phyloP scores from a whole-genome alignment of 2,113 vertebrate genomes.

The Rallus limicola region DNA sequence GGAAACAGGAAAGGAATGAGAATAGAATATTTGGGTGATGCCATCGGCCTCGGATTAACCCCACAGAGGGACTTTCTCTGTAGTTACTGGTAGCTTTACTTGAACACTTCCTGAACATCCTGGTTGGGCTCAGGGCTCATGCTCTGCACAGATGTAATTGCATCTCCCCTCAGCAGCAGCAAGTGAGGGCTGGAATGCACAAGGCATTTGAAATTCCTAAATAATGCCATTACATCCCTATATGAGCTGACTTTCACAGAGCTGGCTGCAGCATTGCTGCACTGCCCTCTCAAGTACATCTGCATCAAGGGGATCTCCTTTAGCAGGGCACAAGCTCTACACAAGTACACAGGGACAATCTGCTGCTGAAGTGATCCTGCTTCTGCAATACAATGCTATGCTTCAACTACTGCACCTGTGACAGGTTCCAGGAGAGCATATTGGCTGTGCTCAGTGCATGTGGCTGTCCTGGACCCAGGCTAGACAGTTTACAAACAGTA shows the following conservation, averaged over 20 bases:
- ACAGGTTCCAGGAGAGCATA: neutral
- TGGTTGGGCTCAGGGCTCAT: neutral
- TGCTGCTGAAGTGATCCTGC: neutral
- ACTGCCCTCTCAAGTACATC: neutral
- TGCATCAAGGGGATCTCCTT: neutral
- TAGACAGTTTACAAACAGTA: conserved; percentile 20
- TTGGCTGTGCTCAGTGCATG: neutral
- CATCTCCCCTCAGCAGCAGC: neutral
- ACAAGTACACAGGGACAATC: neutral
- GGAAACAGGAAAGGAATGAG: neutral
- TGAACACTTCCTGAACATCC: neutral
- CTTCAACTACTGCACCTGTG: neutral
- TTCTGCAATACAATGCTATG: neutral
- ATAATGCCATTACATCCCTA: neutral
- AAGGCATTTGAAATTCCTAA: neutral
- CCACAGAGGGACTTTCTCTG: neutral
- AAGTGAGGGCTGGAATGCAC: neutral
- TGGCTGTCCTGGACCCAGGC: neutral
- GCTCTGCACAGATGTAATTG: neutral
- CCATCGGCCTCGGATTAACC: neutral
- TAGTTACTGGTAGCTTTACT: neutral
- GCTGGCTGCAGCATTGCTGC: neutral
- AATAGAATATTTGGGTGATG: neutral
- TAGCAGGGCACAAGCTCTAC: neutral
- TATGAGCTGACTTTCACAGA: neutral